These are phyloP conservation scores for Meleagris gallopavo DNA, from an alignment of 2,113 vertebrate genomes.

Conservation along the genomic window DNA sequence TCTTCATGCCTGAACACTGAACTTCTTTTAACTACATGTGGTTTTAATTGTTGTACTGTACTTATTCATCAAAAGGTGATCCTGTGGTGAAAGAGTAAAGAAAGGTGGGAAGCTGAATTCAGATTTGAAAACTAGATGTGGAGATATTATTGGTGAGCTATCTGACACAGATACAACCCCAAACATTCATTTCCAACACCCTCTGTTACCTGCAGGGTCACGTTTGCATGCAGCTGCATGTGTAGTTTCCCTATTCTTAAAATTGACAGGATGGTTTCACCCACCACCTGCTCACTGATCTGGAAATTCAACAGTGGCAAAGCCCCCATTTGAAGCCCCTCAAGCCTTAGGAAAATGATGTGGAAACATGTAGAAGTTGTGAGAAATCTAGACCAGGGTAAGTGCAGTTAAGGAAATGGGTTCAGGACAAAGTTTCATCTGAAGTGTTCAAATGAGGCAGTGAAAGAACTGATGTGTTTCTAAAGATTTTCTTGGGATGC, in stretches of 20 bases:
- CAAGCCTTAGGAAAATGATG: not conserved
- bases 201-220: not conserved
- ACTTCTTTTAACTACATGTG: constrained; percentile 45
- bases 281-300: not conserved
- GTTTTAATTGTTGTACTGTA: constrained; percentile 56
- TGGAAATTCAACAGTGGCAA: constrained; percentile 6
- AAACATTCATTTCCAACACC: not conserved
- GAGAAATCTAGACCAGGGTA: not conserved
- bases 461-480: not conserved
- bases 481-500: not conserved
- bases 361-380: not conserved
- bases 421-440: not conserved
- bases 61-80: constrained; percentile 55
- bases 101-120: constrained; percentile 12
- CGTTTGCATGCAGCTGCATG: not conserved
- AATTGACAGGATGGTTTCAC: not conserved
- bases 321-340: not conserved
- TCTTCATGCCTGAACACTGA: constrained; percentile 9
- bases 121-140: constrained; percentile 13
- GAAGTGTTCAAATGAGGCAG: not conserved
- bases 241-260: not conserved
- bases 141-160: not conserved
- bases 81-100: not conserved
- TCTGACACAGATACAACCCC: not conserved
- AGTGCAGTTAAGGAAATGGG: not conserved